phyloP scores from a whole-genome alignment of 2,113 vertebrate species.

The Toxostoma redivivum region DNA sequence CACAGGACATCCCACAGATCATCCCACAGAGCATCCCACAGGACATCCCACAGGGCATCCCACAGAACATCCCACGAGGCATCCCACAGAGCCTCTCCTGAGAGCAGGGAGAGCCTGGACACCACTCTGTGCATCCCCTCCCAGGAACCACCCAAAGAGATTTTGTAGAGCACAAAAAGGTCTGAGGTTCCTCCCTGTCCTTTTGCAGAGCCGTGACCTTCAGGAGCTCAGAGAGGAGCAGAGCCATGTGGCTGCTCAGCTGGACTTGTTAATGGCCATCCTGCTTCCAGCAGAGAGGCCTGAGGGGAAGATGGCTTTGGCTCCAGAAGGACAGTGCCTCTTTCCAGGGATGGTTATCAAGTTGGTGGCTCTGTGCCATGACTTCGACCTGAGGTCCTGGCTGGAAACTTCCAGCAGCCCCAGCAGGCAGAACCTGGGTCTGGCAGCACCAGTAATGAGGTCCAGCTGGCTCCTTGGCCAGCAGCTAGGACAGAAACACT shows the following conservation, averaged over 20 bases:
- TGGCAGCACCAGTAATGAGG: neutral
- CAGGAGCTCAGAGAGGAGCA: neutral
- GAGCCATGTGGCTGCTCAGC: slow-evolving; percentile 54
- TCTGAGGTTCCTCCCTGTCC: neutral
- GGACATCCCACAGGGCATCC: no score
- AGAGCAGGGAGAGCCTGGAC: neutral
- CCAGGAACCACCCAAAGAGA: neutral
- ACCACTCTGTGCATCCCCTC: neutral
- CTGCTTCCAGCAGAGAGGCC: neutral
- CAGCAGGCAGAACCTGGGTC: slow-evolving; percentile 1
- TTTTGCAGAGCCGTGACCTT: neutral
- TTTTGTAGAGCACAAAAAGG: neutral
- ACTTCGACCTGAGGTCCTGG: slow-evolving; percentile 1
- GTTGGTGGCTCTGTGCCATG: neutral
- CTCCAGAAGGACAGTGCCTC: neutral
- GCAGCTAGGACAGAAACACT: neutral
- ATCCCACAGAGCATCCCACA: no score
- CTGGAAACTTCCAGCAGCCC: slow-evolving; percentile 19
- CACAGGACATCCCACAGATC: no score
- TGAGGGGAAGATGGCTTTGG: neutral
- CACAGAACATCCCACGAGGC: no score
- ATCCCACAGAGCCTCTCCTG: neutral
- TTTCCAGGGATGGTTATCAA: slow-evolving; percentile 10
- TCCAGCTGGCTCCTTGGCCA: slow-evolving; percentile 28
- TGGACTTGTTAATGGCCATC: neutral